These are phyloP conservation scores for Phalacrocorax pelagicus DNA, from an alignment of 2,113 vertebrate species.

Conservation along the genomic window DNA sequence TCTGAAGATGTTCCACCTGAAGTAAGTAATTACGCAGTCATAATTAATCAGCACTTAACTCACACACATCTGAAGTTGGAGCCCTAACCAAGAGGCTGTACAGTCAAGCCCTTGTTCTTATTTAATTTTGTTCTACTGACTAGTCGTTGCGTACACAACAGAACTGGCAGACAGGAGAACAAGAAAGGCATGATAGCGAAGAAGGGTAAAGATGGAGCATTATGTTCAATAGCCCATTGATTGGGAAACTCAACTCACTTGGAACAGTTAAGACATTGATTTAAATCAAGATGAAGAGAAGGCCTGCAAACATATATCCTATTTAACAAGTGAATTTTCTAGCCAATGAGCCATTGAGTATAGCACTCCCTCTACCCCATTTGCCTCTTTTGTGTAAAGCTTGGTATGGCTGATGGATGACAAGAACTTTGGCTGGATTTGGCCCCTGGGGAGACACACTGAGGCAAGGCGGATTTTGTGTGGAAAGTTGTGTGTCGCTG, in stretches of 20 bases:
- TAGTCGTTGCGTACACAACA: not conserved
- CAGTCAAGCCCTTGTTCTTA: not conserved
- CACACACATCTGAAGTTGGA: not conserved
- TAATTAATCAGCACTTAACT: slow-evolving; percentile 25
- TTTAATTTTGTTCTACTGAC: slow-evolving; percentile 8
- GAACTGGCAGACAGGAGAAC: not conserved
- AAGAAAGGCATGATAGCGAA: not conserved
- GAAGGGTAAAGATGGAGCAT: not conserved
- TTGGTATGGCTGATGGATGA: not conserved
- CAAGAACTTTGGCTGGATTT: not conserved
- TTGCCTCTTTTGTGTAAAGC: not conserved
- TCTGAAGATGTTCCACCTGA: slow-evolving; percentile 37
- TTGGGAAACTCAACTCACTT: slow-evolving; percentile 20
- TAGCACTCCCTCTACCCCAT: not conserved
- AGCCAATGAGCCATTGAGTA: slow-evolving; percentile 29
- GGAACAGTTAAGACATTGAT: slow-evolving; percentile 27
- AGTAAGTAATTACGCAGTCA: slow-evolving; percentile 32
- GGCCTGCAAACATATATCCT: slow-evolving; percentile 25
- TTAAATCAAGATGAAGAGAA: not conserved
- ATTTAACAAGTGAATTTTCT: slow-evolving; percentile 47
- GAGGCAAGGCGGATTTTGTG: not conserved
- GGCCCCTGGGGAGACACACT: not conserved
- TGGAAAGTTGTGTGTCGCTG: not conserved
- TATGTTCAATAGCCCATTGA: slow-evolving; percentile 28
- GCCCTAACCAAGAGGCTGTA: not conserved